These are phyloP conservation scores for Cephus pygmeus DNA, from an alignment of 2,888 invertebrate species.

Conservation along the genomic window DNA sequence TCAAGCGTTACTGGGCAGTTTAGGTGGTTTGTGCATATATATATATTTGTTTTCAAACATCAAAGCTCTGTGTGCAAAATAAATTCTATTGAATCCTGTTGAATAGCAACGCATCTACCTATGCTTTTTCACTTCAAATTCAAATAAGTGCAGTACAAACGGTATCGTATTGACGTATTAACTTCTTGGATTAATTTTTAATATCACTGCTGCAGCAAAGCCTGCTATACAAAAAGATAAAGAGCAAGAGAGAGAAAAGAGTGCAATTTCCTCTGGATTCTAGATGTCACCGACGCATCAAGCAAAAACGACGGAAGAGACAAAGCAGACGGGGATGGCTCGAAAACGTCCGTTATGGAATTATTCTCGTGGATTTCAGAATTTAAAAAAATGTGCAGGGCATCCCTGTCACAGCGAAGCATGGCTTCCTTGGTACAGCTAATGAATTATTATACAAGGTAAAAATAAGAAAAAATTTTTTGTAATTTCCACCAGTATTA, in stretches of 20 bases:
- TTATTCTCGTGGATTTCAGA: constrained; percentile 54
- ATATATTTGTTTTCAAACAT: not conserved
- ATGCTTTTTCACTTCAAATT: not conserved
- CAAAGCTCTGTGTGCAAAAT: not conserved
- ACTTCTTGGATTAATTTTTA: not conserved
- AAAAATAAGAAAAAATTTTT: constrained; percentile 22
- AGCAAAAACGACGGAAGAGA: constrained; percentile 5
- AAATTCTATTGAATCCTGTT: not conserved
- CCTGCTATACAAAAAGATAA: not conserved
- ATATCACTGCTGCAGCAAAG: not conserved
- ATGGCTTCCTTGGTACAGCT: constrained; percentile 54
- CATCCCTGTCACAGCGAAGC: constrained; percentile 43
- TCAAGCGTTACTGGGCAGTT: not conserved
- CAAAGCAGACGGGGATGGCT: constrained; percentile 13
- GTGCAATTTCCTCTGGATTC: not conserved
- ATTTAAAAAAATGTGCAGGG: constrained; percentile 52
- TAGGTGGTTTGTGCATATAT: not conserved
- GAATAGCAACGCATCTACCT: not conserved
- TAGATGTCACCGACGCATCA: constrained; percentile 7
- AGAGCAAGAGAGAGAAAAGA: not conserved
- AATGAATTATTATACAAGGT: constrained; percentile 59
- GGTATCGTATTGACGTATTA: not conserved
- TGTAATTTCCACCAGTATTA: not conserved
- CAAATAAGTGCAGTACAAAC: not conserved
- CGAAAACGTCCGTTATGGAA: constrained; percentile 34